Percentiles rank a stretch among this genome's conserved stretches.
Evolutionary conservation across 2,797 vertebrate species (phyloP).

Genomic region (Pelodytes ibericus): DNA sequence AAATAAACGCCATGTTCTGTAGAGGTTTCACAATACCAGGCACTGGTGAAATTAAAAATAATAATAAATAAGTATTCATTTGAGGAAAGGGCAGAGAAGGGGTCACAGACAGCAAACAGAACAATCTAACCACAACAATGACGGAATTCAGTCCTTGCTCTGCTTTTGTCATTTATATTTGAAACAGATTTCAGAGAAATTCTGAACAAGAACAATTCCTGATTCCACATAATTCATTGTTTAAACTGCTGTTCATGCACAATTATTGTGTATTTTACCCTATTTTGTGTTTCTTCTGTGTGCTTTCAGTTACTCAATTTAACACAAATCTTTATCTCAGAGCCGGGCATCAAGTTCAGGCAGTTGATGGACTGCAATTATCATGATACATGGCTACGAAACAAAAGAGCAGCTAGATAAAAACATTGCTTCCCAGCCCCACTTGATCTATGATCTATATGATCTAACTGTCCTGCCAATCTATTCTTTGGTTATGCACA

Average conservation of each 20-base stretch:
- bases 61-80: constrained; percentile 27
- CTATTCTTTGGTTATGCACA: too few species aligned
- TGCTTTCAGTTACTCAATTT: neutral
- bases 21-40: constrained; percentile 39
- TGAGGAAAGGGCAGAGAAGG: constrained; percentile 47
- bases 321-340: neutral
- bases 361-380: too few species aligned
- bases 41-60: constrained; percentile 19
- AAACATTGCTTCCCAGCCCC: too few species aligned
- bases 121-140: constrained; percentile 51
- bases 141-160: constrained; percentile 34
- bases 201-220: neutral
- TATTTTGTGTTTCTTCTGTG: neutral
- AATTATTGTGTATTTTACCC: constrained; percentile 6
- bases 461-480: too few species aligned
- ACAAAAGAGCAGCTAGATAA: too few species aligned
- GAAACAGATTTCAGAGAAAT: constrained; percentile 44
- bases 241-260: constrained; percentile 11
- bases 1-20: neutral
- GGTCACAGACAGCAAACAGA: constrained; percentile 44
- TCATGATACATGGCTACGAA: too few species aligned
- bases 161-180: constrained; percentile 39
- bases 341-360: neutral
- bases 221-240: constrained; percentile 15
- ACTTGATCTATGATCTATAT: too few species aligned